Conservation (phyloP, 2,113 vertebrate species). For the Cranoglanis bouderius region DNA sequence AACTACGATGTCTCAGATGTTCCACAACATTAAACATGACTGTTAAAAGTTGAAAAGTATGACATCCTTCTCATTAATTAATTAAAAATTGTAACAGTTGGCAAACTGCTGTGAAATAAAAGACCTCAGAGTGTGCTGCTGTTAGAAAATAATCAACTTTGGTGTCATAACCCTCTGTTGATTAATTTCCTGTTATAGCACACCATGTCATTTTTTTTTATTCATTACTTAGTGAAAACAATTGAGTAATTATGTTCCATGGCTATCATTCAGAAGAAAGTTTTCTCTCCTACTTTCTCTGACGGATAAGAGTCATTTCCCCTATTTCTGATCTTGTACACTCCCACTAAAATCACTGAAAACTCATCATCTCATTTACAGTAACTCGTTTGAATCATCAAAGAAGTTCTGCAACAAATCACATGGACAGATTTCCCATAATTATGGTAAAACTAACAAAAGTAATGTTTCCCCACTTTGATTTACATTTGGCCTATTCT, state of each 20-base stretch:
- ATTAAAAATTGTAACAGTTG: not conserved
- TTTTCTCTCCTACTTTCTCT: not conserved
- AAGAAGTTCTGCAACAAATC: not conserved
- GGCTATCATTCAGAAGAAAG: not conserved
- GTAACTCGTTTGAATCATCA: not conserved
- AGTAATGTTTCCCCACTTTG: not conserved
- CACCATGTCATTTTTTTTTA: not conserved
- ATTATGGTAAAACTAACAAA: constrained; percentile 4
- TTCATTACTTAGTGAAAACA: not conserved
- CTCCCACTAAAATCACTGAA: not conserved
- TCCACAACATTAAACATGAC: not conserved
- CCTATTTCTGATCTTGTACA: constrained; percentile 20
- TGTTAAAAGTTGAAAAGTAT: not conserved
- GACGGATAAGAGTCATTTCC: constrained; percentile 58
- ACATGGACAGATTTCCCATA: not conserved
- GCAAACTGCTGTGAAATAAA: not conserved
- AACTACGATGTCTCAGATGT: not conserved
- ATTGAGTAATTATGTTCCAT: not conserved
- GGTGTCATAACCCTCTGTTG: not conserved
- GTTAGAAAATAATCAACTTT: not conserved
- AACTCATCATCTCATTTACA: not conserved
- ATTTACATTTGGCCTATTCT: constrained; percentile 2
- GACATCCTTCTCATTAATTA: not conserved
- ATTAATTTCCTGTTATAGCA: not conserved
- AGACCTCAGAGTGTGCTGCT: not conserved